Evolutionary conservation across 1,140 invertebrate species (phyloP).

Genomic region (Drosophila persimilis): DNA sequence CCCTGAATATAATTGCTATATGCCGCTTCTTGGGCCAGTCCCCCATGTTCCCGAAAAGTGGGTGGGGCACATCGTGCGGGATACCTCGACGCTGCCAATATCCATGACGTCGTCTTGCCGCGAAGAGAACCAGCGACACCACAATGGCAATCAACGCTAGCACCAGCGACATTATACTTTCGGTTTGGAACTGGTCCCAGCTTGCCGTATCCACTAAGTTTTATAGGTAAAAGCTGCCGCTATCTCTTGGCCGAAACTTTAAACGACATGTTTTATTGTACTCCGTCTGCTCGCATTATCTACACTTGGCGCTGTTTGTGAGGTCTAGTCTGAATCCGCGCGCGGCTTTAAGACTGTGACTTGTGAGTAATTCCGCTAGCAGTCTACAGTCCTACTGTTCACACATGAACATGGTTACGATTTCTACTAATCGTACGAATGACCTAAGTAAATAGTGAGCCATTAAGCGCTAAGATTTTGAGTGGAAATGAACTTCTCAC

Average conservation of each 20-base stretch:
- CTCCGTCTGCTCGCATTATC: too few species aligned
- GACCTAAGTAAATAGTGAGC: too few species aligned
- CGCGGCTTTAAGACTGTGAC: too few species aligned
- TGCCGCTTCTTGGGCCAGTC: constrained; percentile 82
- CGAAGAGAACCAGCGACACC: constrained; percentile 42
- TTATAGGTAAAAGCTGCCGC: constrained; percentile 22
- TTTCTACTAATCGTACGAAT: too few species aligned
- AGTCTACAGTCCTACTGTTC: too few species aligned
- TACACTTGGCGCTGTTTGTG: too few species aligned
- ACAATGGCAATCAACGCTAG: constrained; percentile 42
- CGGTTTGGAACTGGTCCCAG: constrained; percentile 9
- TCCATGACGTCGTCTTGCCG: constrained; percentile 56
- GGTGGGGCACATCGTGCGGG: constrained; percentile 56
- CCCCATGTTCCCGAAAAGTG: constrained; percentile 51
- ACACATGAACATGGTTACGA: too few species aligned
- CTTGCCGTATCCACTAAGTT: not conserved
- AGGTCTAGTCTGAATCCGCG: too few species aligned
- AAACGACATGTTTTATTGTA: too few species aligned
- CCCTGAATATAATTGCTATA: constrained; percentile 39
- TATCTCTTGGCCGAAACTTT: not conserved
- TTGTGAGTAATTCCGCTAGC: too few species aligned
- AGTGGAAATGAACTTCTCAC: too few species aligned
- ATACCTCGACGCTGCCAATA: constrained; percentile 66
- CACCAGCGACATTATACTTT: constrained; percentile 48
- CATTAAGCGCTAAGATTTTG: too few species aligned